Conservation (phyloP, 2,797 vertebrate genomes). For the Holocentrus rufus region DNA sequence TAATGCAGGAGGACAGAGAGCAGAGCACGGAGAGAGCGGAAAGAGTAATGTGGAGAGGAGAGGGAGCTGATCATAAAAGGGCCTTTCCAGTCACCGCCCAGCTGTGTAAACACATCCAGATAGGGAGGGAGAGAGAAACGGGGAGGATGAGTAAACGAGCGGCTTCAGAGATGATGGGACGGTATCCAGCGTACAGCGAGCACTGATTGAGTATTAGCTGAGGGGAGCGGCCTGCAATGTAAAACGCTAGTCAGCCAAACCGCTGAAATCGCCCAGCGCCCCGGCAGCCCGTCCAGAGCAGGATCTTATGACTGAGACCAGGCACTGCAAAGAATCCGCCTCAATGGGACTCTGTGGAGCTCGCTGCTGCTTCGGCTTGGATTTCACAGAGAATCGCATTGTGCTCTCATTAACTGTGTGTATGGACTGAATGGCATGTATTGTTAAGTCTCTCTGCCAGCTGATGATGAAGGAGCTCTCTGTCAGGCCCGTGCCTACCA, state of each 20-base stretch:
- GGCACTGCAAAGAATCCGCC: neutral
- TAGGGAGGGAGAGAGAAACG: constrained; percentile 14
- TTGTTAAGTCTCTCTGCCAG: constrained; percentile 66
- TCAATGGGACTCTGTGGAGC: constrained; percentile 11
- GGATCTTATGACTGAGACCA: constrained; percentile 46
- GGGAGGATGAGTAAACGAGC: constrained; percentile 18
- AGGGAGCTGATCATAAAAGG: constrained; percentile 53
- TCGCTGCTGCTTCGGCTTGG: constrained; percentile 37
- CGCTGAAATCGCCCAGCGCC: constrained; percentile 3
- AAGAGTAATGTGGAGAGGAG: constrained; percentile 22
- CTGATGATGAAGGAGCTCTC: constrained; percentile 60
- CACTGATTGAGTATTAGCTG: neutral
- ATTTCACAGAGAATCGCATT: constrained; percentile 65
- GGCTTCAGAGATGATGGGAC: constrained; percentile 1
- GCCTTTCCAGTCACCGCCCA: constrained; percentile 44
- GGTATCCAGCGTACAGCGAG: no score
- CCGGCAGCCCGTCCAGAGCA: constrained; percentile 30
- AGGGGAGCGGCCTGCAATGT: neutral
- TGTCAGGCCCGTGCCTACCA: constrained; percentile 54
- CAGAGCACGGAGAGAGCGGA: constrained; percentile 36
- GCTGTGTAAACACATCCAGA: constrained; percentile 58
- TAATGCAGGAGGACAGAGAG: constrained; percentile 73
- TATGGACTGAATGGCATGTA: constrained; percentile 67
- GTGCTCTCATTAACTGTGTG: constrained; percentile 46
- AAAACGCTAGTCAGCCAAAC: constrained; percentile 16